These are phyloP conservation scores for Leptinotarsa defecta DNA, from an alignment of 1,140 invertebrate genomes.

Conservation along the genomic window DNA sequence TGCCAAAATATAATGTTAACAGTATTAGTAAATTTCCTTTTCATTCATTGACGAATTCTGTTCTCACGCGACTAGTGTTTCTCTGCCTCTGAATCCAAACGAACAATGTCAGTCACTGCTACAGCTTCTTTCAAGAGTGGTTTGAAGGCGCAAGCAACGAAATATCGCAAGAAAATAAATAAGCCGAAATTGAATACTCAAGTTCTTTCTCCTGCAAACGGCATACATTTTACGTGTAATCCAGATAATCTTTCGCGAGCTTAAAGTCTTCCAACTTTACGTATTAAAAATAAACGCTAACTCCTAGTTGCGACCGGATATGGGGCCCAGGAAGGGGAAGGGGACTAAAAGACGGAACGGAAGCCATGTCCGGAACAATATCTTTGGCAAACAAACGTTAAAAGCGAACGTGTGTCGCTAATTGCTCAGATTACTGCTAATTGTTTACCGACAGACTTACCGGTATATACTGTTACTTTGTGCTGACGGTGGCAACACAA, in stretches of 20 bases:
- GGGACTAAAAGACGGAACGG: background rate
- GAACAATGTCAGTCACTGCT: no score
- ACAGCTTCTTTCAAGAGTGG: no score
- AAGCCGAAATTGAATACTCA: background rate
- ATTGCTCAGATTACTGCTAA: conserved; percentile 41
- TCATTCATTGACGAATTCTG: no score
- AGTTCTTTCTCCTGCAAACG: background rate
- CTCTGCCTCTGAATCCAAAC: no score
- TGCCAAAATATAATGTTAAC: no score
- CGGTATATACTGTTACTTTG: background rate
- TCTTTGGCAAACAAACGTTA: conserved; percentile 40
- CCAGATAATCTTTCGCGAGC: background rate
- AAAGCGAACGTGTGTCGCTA: conserved; percentile 40
- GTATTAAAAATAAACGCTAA: conserved; percentile 4
- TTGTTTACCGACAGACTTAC: conserved; percentile 23
- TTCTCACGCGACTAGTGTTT: no score
- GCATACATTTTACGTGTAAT: background rate
- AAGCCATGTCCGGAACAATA: conserved; percentile 12
- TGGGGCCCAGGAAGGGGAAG: background rate
- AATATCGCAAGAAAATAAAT: background rate
- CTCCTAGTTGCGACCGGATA: background rate
- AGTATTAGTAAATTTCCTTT: no score
- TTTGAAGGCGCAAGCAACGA: background rate
- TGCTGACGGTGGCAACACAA: background rate
- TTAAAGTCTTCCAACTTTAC: background rate